Percentiles rank a stretch among this genome's conserved stretches.
Evolutionary conservation across 92 coral and sea anemone genomes (phyloP).

Genomic region (Anthopleura xanthogrammica): DNA sequence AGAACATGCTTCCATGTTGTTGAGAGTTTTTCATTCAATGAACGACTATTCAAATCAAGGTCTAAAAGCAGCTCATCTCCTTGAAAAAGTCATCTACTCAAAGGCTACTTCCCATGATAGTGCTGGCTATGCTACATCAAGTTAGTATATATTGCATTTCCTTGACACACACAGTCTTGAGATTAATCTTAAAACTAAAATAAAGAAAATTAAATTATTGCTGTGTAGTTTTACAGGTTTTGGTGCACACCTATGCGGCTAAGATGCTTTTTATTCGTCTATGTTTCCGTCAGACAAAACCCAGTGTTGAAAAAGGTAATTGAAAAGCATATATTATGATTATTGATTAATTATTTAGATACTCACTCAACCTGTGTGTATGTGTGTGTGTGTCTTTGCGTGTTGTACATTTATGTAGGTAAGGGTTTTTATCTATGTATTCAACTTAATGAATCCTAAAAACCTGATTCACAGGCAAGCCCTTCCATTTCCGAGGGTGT

Average conservation of each 20-base stretch:
- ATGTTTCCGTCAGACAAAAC: neutral
- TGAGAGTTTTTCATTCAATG: slow-evolving; percentile 11
- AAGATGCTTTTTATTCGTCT: slow-evolving; percentile 11
- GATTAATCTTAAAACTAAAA: neutral
- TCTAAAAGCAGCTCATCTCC: slow-evolving; percentile 14
- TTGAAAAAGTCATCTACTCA: slow-evolving; percentile 2
- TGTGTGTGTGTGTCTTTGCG: neutral
- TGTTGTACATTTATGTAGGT: too few species aligned
- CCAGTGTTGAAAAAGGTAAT: neutral
- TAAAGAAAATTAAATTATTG: neutral
- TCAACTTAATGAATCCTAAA: too few species aligned
- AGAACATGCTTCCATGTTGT: neutral
- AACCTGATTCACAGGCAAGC: slow-evolving; percentile 30
- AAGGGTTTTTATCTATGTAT: too few species aligned
- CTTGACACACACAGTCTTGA: too few species aligned
- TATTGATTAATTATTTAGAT: neutral
- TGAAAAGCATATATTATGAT: neutral
- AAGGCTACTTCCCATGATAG: slow-evolving; percentile 20
- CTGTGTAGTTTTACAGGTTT: slow-evolving; percentile 10
- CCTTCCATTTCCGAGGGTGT: slow-evolving; percentile 26
- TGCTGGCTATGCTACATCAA: slow-evolving; percentile 3
- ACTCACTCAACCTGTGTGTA: slow-evolving; percentile 2
- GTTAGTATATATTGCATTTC: slow-evolving; percentile 9
- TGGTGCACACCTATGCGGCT: neutral
- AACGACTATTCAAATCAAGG: slow-evolving; percentile 23